Conservation (phyloP, 2,888 invertebrate species). For the Aporophyla nigra region DNA sequence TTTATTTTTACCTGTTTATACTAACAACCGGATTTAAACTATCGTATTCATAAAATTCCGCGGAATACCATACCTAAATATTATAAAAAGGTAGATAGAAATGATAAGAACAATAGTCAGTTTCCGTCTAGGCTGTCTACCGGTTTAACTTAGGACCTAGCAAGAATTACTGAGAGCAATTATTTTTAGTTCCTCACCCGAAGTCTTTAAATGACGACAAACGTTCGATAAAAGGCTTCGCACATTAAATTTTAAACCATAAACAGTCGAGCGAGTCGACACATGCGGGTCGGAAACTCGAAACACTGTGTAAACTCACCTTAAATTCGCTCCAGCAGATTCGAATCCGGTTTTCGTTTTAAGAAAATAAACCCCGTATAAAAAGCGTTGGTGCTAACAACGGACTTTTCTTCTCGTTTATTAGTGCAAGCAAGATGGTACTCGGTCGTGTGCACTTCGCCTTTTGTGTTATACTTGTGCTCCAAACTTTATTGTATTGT, state of each 20-base stretch:
- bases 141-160: not conserved
- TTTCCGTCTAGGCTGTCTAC: not conserved
- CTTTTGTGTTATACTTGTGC: slow-evolving; percentile 65
- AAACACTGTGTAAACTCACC: slow-evolving; percentile 41
- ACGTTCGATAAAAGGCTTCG: not conserved
- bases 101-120: not conserved
- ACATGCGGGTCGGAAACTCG: slow-evolving; percentile 21
- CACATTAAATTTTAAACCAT: not conserved
- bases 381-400: slow-evolving; percentile 68
- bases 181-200: not conserved
- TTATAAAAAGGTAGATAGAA: no score
- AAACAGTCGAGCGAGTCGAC: slow-evolving; percentile 11
- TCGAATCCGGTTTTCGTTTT: slow-evolving; percentile 72
- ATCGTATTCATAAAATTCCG: not conserved
- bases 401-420: slow-evolving; percentile 67
- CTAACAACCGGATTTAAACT: not conserved
- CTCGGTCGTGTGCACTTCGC: slow-evolving; percentile 62
- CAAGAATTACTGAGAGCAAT: not conserved
- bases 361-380: slow-evolving; percentile 70
- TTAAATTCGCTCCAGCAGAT: slow-evolving; percentile 43
- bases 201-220: not conserved
- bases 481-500: slow-evolving; percentile 63
- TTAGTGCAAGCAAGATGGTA: slow-evolving; percentile 74
- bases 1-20: not conserved
- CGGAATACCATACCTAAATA: not conserved